Base-by-base conservation (phyloP, 2,113 vertebrate species). In the Pseudorhombus dupliciocellatus region DNA sequence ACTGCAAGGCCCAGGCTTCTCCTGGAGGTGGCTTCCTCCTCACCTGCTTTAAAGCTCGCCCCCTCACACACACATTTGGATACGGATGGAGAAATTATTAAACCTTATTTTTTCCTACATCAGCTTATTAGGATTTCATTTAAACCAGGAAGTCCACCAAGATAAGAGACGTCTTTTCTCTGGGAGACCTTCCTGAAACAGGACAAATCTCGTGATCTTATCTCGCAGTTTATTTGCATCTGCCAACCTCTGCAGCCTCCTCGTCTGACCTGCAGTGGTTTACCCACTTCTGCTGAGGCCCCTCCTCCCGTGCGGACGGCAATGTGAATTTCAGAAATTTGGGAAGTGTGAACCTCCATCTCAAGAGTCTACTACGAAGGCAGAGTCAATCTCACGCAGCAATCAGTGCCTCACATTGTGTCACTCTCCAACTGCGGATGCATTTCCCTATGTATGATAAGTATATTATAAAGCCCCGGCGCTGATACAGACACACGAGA, bases 1-100 rank as follows among this genome's bases (percentile, higher is more conserved):
- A 95, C 95, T 93, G 95, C 94, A 94, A 94, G 95, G 95, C 88
- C 94, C 92, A 84, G 22, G 94, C 86, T 94, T 93, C 80, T 95
- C 93, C 76, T 94, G 95, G 92, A 94, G 92, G 94, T 54, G 93
- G 73, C 93, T 94, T 90, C 93, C 93, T 93, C 90, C 95, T 93
- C 94, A 96, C 95, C 94, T 95, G 93, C 95, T 95, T 92, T 92
- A 94, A 52, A 68, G 31, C 57, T 31, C 69, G 18, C 65, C 37
- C 70, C 46, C 66, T 58, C 70, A 46, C 69, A 65, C 60, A 69
- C 70, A 24, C 54, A 28, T 46, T 71, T 59, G 37, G 54, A 82
- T 66, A 74, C 70, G 63, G 70, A 75, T 60, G 34, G 53, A 81
- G 30, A 78, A 65, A 80, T 80, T 30, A 81, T 79, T 81, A 61